Base-by-base conservation (phyloP, 1,140 invertebrate genomes). In the Dreissena rostriformis region DNA sequence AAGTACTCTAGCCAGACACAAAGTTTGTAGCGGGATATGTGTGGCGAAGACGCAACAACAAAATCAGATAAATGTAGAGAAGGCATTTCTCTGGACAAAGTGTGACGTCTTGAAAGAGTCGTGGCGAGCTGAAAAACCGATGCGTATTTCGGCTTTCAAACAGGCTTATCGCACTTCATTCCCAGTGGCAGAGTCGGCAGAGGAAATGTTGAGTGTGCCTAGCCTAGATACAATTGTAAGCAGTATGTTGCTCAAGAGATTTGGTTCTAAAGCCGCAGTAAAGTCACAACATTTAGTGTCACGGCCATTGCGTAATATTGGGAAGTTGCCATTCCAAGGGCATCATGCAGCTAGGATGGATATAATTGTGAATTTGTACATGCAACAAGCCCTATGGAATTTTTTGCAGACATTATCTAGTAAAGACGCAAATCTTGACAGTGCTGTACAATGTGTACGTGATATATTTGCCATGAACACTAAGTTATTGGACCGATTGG, bases 261-360 rank as follows among this genome's bases (percentile, higher is more conserved):
- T 68, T 29, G 66, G 66, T 8, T 11, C 11, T 6, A 79, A 53
- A 51, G 10, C 11, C 24, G 11, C 65, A 6, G 73, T 12, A 17
- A 52, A 79, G 28, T 70, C 49, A 22, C 74, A 77, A 51, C 68
- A 57, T 68, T n/a, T 79, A n/a, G n/a, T n/a, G n/a, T n/a, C n/a
- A 28, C 53, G 65, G 24, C 66, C 76, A n/a, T 53, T 79, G 49
- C 14, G 19, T 68, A 22, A 15, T 26, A 68, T 79, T 22, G 76
- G 68, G 28, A 79, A 79, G 24, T 6, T 68, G 5, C 63, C 76
- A 7, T 79, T 68, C n/a, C 76, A 79, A 68, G 76, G 76, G 7
- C 76, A 79, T 24, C 66, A 70, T 68, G 76, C 76, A 79, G 63
- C 65, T 28, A n/a, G 66, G 19, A 79, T 79, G 76, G 76, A 66